Evolutionary conservation across 2,888 invertebrate genomes (phyloP).

Genomic region (Nudaria mundana): DNA sequence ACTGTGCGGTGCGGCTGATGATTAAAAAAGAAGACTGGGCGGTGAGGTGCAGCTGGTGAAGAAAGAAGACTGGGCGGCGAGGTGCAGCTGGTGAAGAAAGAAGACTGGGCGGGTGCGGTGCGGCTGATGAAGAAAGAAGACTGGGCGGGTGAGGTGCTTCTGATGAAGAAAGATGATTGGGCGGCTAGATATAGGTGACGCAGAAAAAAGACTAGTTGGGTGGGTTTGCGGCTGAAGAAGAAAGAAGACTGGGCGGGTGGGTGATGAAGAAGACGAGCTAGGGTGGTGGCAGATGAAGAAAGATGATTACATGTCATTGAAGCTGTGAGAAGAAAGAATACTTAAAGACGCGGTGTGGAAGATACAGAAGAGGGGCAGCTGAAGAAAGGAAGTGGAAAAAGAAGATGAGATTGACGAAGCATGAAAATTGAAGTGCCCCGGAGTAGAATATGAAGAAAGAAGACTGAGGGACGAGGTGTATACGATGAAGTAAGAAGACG

Average conservation of each 20-base stretch:
- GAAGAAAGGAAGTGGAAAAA: background rate
- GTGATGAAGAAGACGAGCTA: background rate
- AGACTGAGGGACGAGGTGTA: slow-evolving; percentile 1
- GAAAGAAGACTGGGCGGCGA: slow-evolving; percentile 2
- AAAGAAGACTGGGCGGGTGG: background rate
- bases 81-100: background rate
- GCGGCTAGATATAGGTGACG: slow-evolving; percentile 1
- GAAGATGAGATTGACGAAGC: slow-evolving; percentile 4
- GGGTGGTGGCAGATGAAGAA: too few species aligned
- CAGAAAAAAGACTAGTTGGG: slow-evolving; percentile 1
- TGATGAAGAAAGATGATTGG: background rate
- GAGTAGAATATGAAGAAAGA: background rate
- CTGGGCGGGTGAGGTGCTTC: slow-evolving; percentile 3
- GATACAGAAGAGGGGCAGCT: background rate
- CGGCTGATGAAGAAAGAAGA: background rate
- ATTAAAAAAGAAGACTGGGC: too few species aligned
- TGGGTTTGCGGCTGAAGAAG: background rate
- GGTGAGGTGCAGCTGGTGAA: background rate
- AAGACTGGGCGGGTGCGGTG: slow-evolving; percentile 3
- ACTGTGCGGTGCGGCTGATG: too few species aligned
- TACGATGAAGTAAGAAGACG: background rate
- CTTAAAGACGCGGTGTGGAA: background rate
- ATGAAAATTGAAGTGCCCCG: background rate
- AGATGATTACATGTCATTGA: slow-evolving; percentile 1
- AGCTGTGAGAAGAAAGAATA: slow-evolving; percentile 7